Base-by-base conservation (phyloP, 2,797 vertebrate species). In the Myotis planiceps region DNA sequence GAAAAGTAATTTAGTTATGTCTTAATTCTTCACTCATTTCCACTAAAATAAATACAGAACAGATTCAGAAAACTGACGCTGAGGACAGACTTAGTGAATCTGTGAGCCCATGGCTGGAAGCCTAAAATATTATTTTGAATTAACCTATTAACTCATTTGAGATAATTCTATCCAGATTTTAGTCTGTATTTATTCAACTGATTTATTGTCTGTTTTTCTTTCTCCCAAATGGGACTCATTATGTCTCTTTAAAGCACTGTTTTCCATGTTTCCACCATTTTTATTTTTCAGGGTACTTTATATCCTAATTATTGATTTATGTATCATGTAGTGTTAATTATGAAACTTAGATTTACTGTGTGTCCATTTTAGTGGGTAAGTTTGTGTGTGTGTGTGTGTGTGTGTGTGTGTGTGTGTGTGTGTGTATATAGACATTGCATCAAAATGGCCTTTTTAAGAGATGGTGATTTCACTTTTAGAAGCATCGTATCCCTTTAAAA, bases 61-160 rank as follows among this genome's bases (percentile, higher is more conserved):
- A 98, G 97, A 97, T 90, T 97, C 88, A 15, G 93, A 96, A 97
- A 97, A 85, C 82, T 32, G 95, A 95, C 65, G 95, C 92, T 95
- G 94, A 97, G 55, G 94, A 94, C 85, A 89, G 95, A 88, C 75
- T 47, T 80, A 82, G 93, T 55, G 93, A 96, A 94, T 97, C 97
- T 97, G 97, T 96, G 88, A 96, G 95, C 82, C 75, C 1, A 0
- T 96, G 97, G 95, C 97, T 97, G 75, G 88, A 95, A 96, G 97
- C 96, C 97, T 97, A 97, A 96, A 97, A 97, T 96, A 98, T 97
- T 97, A 97, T 98, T 97, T 97, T 98, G 96, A 97, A 98, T 98
- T 98, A 97, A 97, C 97, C 95, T 97, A 97, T 98, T 98, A 97
- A 97, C 97, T 97, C 97, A 97, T 98, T 98, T 96, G 92, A 94